Evolutionary conservation across 2,797 vertebrate genomes (phyloP), one percentile per base, ranked within the genome.

Genomic region (Salarias fasciatus): DNA sequence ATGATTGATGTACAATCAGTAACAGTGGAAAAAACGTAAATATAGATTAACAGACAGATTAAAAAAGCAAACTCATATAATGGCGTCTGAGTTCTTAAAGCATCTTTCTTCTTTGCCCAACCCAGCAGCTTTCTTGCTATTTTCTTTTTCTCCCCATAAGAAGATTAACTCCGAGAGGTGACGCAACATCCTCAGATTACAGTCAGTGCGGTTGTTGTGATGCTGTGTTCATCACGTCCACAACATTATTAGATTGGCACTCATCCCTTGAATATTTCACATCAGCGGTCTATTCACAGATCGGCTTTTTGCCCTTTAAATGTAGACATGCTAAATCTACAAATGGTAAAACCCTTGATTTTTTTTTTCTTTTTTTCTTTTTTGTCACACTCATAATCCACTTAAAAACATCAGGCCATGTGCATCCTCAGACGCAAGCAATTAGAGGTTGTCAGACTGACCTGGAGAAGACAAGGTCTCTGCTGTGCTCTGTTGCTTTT

Each of bases 91-190:
- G 3, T 69, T 10, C 29, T 64, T 56, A 28, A 44, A 57, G 24
- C 8, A 59, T 67, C 64, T 63, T 70, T 73, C 41, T 13, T 67
- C 35, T 55, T 59, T 72, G 35, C 48, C 33, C 40, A 46, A 50
- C 59, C 65, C 51, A 74, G 72, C 31, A 63, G 36, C 31, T 51
- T 65, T 58, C 61, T 61, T 77, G 60, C 63, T 46, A 28, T 64
- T 41, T 54, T 44, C 14, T 72, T 79, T 68, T 35, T n/a, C n/a
- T 36, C 43, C 37, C 30, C 24, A 13, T 84, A 78, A 82, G 55
- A 69, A 72, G 86, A 84, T 85, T 84, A 88, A 45, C 70, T 38
- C 29, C 53, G 54, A 75, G 66, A 74, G 52, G 54, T 80, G 63
- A 81, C 38, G 63, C 69, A 81, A 80, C 58, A 66, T n/a, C 37